These are phyloP conservation scores for Oryzias celebensis DNA, from an alignment of 2,113 vertebrate species.

Conservation along the genomic window DNA sequence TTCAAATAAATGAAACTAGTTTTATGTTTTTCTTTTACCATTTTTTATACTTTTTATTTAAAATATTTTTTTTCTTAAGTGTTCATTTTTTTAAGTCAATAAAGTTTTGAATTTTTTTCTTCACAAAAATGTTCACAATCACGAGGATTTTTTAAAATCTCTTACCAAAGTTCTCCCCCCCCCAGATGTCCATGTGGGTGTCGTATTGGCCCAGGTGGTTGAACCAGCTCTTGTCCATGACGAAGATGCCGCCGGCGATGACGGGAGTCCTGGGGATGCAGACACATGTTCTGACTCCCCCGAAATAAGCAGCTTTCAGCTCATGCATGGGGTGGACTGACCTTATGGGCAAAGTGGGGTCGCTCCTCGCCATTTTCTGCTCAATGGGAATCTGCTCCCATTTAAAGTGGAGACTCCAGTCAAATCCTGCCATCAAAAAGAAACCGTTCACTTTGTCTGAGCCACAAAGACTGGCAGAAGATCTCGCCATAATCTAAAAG, in stretches of 20 bases:
- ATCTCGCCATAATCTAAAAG: no score
- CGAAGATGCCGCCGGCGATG: constrained; percentile 97
- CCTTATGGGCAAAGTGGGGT: constrained; percentile 95
- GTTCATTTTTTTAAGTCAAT: no score
- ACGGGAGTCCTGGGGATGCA: constrained; percentile 87
- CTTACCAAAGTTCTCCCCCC: constrained; percentile 99
- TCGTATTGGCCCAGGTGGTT: constrained; percentile 98
- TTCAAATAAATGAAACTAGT: no score
- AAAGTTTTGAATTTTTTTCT: neutral
- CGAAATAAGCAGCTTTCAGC: neutral
- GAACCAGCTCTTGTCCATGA: constrained; percentile 98
- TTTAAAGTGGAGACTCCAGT: constrained; percentile 99
- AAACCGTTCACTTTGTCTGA: neutral
- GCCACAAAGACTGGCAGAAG: neutral
- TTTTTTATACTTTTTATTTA: no score
- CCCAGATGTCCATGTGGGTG: constrained; percentile 99
- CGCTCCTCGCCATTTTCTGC: constrained; percentile 94
- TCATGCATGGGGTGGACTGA: neutral
- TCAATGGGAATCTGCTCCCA: constrained; percentile 99
- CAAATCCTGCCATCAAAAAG: constrained; percentile 83
- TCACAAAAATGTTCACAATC: neutral
- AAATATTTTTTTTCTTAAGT: no score
- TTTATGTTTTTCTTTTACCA: no score
- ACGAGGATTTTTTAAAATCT: neutral
- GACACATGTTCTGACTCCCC: no score